Evolutionary conservation across 1,140 invertebrate genomes (phyloP).

Genomic region (Plodia interpunctella): DNA sequence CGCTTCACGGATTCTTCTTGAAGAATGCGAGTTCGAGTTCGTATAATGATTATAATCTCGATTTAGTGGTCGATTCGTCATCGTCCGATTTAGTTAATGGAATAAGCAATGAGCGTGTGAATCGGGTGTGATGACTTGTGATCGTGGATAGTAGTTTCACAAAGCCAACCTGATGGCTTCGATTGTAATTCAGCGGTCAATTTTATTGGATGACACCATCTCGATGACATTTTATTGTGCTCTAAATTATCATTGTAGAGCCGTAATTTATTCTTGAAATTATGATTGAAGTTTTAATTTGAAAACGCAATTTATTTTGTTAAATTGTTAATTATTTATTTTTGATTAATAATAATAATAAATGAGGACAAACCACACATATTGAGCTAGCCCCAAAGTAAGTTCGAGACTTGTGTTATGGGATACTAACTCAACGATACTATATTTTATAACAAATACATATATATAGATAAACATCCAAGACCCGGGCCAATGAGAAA

Average conservation of each 20-base stretch:
- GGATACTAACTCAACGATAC: no score
- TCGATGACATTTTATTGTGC: constrained; percentile 11
- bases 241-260: neutral
- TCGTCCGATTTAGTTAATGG: constrained; percentile 71
- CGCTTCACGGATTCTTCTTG: constrained; percentile 59
- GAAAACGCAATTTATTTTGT: no score
- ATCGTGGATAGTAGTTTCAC: constrained; percentile 19
- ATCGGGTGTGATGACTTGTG: constrained; percentile 43
- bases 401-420: no score
- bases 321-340: no score
- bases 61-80: constrained; percentile 71
- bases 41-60: constrained; percentile 71
- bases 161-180: constrained; percentile 10
- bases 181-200: constrained; percentile 15
- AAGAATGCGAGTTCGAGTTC: constrained; percentile 57
- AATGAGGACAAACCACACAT: no score
- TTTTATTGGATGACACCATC: neutral
- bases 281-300: no score
- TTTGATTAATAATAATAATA: no score
- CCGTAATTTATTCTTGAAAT: neutral
- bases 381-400: no score
- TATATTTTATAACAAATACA: no score
- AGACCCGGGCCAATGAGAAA: no score
- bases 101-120: constrained; percentile 66
- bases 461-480: no score